Evolutionary conservation across 2,797 vertebrate genomes (phyloP), one percentile per base, ranked within the genome.

Genomic region (Aulostomus chinensis): DNA sequence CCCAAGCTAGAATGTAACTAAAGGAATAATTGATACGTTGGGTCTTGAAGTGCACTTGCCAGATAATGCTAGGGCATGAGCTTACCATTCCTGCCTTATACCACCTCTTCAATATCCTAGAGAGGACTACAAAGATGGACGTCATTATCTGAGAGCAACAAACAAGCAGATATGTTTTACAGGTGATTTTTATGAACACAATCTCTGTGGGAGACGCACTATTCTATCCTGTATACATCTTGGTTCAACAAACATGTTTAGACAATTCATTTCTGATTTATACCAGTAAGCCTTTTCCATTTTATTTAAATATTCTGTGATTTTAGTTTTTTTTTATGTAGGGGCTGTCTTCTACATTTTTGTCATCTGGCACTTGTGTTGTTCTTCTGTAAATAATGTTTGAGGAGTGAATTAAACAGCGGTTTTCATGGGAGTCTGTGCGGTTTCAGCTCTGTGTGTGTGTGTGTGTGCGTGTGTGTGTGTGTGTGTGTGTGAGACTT

Each of bases 371-470:
- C 80, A 86, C 70, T 80, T 80, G 68, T 72, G 64, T 58, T 70
- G 68, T 66, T 77, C 63, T 76, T 79, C 49, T 90, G 89, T 91
- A 90, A 88, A 89, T 90, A 90, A 75, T 80, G 65, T 78, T 82
- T 71, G 74, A 85, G 52, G 52, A 67, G 58, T 84, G 61, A 81
- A 90, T 82, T 82, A 90, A 90, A 86, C 50, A 28, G 56, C 47
- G 25, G 61, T 81, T 87, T 87, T 56, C 46, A 63, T 85, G 81
- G 85, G 87, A 75, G 22, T 24, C 20, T n/a, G 31, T 58, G 55
- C 16, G 10, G 12, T 20, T 10, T 43, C 20, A 21, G 20, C 72
- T 42, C 52, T 45, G 6, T 9, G 3, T 43, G 12, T 31, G 6
- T 57, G 7, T 48, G 8, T 18, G n/a, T 47, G 18, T 48, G 11